Evolutionary conservation across 2,113 vertebrate species (phyloP).

Genomic region (Esox niger): DNA sequence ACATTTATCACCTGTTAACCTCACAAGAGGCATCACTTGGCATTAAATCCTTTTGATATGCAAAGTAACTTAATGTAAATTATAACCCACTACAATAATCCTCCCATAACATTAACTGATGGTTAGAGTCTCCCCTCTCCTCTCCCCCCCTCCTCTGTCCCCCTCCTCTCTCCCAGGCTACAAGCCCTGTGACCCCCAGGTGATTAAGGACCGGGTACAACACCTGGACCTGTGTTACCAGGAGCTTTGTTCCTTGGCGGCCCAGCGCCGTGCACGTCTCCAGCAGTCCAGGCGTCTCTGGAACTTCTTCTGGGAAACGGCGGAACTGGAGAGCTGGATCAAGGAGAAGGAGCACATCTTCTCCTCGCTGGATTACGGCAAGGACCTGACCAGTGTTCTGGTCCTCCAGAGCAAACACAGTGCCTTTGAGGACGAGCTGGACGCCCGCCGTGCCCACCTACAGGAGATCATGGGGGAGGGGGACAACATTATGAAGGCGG

Average conservation of each 20-base stretch:
- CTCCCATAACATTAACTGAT: background rate
- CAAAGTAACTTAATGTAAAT: background rate
- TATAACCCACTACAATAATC: no score
- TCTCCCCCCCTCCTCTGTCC: background rate
- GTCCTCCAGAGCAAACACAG: conserved; percentile 89
- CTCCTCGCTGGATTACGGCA: conserved; percentile 89
- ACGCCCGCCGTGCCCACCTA: conserved; percentile 74
- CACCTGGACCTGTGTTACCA: conserved; percentile 85
- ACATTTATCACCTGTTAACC: no score
- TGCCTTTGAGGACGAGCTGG: conserved; percentile 89
- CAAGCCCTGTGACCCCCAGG: conserved; percentile 91
- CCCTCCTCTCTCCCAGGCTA: conserved; percentile 73
- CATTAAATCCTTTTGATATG: background rate
- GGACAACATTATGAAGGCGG: conserved; percentile 71
- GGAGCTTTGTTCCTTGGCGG: conserved; percentile 81
- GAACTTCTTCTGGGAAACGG: conserved; percentile 93
- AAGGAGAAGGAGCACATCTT: conserved; percentile 95
- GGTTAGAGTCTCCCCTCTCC: background rate
- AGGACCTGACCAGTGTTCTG: conserved; percentile 88
- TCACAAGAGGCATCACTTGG: no score
- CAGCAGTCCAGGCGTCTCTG: conserved; percentile 88
- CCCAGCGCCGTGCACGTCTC: conserved; percentile 78
- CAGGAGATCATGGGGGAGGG: conserved; percentile 76
- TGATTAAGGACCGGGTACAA: conserved; percentile 87
- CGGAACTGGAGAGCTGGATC: conserved; percentile 92